Base-by-base conservation (phyloP, 2,888 invertebrate species). In the Pristionchus entomophagus region DNA sequence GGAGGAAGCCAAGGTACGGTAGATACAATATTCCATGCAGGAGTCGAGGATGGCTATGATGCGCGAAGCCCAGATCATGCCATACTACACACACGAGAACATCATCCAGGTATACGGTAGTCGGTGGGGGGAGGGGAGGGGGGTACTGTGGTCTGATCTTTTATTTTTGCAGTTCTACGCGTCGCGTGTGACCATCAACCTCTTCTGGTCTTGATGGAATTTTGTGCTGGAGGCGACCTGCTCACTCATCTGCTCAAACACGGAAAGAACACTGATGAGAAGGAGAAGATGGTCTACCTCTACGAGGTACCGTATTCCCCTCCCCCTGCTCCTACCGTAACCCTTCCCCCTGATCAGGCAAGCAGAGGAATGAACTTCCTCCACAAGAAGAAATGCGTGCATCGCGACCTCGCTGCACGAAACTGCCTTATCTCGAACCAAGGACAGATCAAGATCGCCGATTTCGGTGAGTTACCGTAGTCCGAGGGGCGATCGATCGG, bases 191-290 rank as follows among this genome's bases (percentile, higher is more conserved):
- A 81, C 41, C 56, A 56, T 19, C 53, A 45, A 32, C 78, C 78
- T 0, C 97, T 99, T 86, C 98, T 98, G 97, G 98, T 99, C 92
- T 97, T 99, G 51, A 98, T 99, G 98, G 99, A 99, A 95, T 95
- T 97, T 88, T 98, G 98, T 77, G 88, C 89, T 0, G n/a, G 91
- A 1, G 90, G 91, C 12, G 86, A 87, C 8, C 83, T 92, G 17
- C 85, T 87, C 6, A 32, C 65, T 6, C 90, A 91, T 86, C 87
- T 92, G 4, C 56, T 62, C 1, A 86, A 86, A 14, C 22, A 84
- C 8, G 85, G 86, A 4, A 78, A 81, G 0, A n/a, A 35, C 14
- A 88, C 89, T 12, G 56, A 35, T 5, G 32, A 53, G 19, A 29
- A 29, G 8, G 90, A 84, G 51, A 84, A 84, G 51, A 29, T 84